phyloP scores from a whole-genome alignment of 2,888 invertebrate genomes.

The Ormyrus rosae region DNA sequence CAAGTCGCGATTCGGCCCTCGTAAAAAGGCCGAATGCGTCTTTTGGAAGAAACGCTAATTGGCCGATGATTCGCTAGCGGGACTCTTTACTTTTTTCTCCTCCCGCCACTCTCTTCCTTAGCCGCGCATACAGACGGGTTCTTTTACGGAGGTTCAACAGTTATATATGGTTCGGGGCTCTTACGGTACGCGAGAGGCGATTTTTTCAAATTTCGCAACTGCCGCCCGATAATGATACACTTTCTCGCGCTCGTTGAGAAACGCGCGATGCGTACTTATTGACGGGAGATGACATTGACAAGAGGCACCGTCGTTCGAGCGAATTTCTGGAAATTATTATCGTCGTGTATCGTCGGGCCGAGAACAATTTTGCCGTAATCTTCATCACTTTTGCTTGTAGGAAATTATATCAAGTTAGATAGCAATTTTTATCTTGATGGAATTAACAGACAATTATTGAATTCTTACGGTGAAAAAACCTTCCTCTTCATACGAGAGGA shows the following conservation, averaged over 20 bases:
- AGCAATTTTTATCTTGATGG: too few relatives aligned
- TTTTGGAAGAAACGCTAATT: constrained; percentile 44
- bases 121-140: background rate
- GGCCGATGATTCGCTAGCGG: constrained; percentile 33
- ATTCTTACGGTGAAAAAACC: too few relatives aligned
- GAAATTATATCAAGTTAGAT: too few relatives aligned
- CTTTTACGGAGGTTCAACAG: constrained; percentile 21
- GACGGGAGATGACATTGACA: too few relatives aligned
- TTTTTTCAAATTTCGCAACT: constrained; percentile 27
- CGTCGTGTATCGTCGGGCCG: too few relatives aligned
- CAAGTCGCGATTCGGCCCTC: background rate
- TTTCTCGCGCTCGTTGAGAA: background rate
- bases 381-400: too few relatives aligned
- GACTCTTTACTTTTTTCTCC: constrained; percentile 24
- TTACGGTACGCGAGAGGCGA: background rate
- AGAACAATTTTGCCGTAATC: too few relatives aligned
- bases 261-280: background rate
- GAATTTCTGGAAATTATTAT: too few relatives aligned
- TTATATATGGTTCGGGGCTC: background rate
- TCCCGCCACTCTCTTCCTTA: background rate
- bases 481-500: too few relatives aligned
- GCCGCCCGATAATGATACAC: background rate
- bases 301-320: too few relatives aligned
- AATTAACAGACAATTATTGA: too few relatives aligned
- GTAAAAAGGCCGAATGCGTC: background rate